Conservation (phyloP, 2,797 vertebrate species). For the Sebastes alutus region DNA sequence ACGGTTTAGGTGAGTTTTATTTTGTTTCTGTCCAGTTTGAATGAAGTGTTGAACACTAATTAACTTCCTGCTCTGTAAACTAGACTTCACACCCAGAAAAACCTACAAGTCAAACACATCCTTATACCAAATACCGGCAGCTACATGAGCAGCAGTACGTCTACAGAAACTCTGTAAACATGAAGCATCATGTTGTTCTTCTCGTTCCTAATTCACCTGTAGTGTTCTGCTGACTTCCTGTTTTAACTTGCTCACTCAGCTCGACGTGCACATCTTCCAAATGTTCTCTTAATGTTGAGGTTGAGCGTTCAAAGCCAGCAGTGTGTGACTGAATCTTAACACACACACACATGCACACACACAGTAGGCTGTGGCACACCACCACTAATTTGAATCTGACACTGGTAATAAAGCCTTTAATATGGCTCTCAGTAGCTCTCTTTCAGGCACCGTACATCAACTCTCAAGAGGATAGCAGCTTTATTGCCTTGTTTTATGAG, state of each 20-base stretch:
- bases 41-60: not conserved
- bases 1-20: too few species aligned
- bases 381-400: conserved; percentile 70
- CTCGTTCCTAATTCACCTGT: conserved; percentile 14
- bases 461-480: conserved; percentile 69
- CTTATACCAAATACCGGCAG: not conserved
- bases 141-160: not conserved
- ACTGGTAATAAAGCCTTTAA: conserved; percentile 72
- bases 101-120: not conserved
- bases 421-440: conserved; percentile 56
- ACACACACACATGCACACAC: not conserved
- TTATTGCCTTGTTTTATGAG: conserved; percentile 70
- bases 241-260: conserved; percentile 1
- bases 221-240: not conserved
- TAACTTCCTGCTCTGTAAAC: not conserved
- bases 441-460: conserved; percentile 62
- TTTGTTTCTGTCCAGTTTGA: too few species aligned
- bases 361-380: conserved; percentile 3
- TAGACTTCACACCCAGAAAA: not conserved
- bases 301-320: not conserved
- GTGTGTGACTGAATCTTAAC: not conserved
- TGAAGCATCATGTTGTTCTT: not conserved
- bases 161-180: not conserved
- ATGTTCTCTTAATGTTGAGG: conserved; percentile 16
- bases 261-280: conserved; percentile 20